Base-by-base conservation (phyloP, 2,888 invertebrate species). In the Meiosimyza platycephala region DNA sequence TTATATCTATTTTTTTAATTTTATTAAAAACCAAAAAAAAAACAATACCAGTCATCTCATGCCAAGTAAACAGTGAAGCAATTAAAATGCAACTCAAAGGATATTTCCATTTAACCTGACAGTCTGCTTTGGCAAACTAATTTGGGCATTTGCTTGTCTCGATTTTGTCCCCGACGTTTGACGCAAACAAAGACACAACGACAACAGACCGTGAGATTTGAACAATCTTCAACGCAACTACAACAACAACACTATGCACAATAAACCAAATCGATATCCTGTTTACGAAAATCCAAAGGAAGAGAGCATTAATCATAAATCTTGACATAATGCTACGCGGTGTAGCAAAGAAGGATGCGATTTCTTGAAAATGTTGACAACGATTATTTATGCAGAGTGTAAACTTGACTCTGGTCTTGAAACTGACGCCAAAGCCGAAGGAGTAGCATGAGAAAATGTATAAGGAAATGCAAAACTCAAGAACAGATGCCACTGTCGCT, bases 141-240 rank as follows among this genome's bases (percentile, higher is more conserved):
- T 59, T 57, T 68, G 50, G 48, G 47, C n/a, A 13, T 47, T 59
- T 15, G 64, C 51, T 64, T 51, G 64, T 81, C 83, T 83, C 80
- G 81, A 81, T 80, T 79, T 80, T 82, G 83, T 81, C 9, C 83
- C 83, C 81, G 81, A 82, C 83, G 78, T 83, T 83, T 83, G 76
- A 77, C 79, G 79, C 81, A 83, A 59, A 40, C 16, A 50, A 40
- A n/a, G 9, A 40, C 40, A 47, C 62, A 63, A 28, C 40, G 28
- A 33, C 59, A 28, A 15, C 33, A 63, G 16, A 13, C 54, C n/a
- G 52, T n/a, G 13, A 33, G 54, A 63, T 11, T 48, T 7, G 7
- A 40, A 4, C 7, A 18, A 13, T 7, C 6, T 18, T 12, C 51
- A 50, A 33, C 48, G 50, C 16, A 33, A 65, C 22, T n/a, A n/a